A percentile compares a stretch with the other conserved stretches of the same genome.
These are phyloP conservation scores for Drosophila atripex DNA, from an alignment of 2,888 invertebrate genomes.

Conservation along the genomic window DNA sequence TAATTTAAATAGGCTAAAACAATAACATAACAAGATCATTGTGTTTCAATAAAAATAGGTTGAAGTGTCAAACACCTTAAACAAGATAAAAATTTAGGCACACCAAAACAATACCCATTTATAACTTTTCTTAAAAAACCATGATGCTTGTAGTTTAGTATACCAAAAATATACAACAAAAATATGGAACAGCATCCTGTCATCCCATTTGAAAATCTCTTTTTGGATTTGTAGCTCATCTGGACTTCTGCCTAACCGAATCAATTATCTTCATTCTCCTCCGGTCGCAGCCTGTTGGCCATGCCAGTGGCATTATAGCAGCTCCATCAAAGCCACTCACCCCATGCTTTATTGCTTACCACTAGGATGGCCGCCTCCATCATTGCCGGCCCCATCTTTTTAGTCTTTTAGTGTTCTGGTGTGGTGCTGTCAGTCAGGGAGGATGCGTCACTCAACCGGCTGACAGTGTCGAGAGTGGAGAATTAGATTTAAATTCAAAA, in stretches of 20 bases:
- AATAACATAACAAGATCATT: not conserved
- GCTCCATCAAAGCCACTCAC: constrained; percentile 47
- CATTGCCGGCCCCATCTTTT: constrained; percentile 3
- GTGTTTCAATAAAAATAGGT: not conserved
- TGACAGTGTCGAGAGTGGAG: constrained; percentile 72
- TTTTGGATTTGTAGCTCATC: constrained; percentile 32
- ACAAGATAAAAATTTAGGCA: not conserved
- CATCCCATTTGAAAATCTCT: constrained; percentile 15
- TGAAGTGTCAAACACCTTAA: not conserved
- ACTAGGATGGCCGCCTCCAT: constrained; percentile 19
- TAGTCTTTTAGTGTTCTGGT: constrained; percentile 16
- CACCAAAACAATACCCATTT: not conserved
- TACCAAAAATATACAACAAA: not conserved
- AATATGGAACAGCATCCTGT: not conserved
- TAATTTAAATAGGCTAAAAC: not conserved
- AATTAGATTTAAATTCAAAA: constrained; percentile 72
- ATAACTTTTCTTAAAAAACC: not conserved
- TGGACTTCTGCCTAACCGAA: constrained; percentile 32
- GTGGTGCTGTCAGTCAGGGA: constrained; percentile 53
- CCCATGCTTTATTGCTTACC: constrained; percentile 28
- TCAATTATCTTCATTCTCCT: constrained; percentile 31
- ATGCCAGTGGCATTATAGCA: constrained; percentile 56
- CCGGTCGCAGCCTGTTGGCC: constrained; percentile 38
- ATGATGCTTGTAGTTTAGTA: not conserved
- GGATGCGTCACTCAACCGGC: constrained; percentile 65